phyloP scores from a whole-genome alignment of 2,888 invertebrate genomes.

The Drosophila merina region DNA sequence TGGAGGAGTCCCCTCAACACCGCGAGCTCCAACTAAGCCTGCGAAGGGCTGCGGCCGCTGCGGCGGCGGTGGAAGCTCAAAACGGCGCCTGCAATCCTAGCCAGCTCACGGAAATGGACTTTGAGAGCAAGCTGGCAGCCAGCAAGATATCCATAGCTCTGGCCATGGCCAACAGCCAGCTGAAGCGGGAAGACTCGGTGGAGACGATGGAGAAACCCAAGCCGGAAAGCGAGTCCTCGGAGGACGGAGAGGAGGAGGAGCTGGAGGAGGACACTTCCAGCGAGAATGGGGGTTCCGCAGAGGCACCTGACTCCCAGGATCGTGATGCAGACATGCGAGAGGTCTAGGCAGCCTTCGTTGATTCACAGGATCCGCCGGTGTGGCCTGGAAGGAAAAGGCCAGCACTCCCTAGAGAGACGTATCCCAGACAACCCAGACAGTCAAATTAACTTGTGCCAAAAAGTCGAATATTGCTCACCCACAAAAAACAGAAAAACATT shows the following conservation, averaged over 20 bases:
- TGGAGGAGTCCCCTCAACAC: constrained; percentile 81
- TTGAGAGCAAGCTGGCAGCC: constrained; percentile 82
- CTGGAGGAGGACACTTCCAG: constrained; percentile 50
- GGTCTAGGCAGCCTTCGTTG: constrained; percentile 49
- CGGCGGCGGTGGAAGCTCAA: constrained; percentile 40
- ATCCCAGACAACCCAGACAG: constrained; percentile 58
- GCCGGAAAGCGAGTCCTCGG: constrained; percentile 61
- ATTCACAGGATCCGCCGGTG: no score
- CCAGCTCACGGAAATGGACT: constrained; percentile 78
- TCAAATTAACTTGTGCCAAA: constrained; percentile 81
- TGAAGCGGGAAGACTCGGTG: constrained; percentile 8
- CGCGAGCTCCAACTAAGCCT: constrained; percentile 71
- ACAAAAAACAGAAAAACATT: constrained; percentile 33
- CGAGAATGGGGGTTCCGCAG: constrained; percentile 54
- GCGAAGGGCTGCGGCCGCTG: constrained; percentile 70
- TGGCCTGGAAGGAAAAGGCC: neutral
- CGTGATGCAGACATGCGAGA: constrained; percentile 70
- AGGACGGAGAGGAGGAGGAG: constrained; percentile 49
- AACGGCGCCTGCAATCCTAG: constrained; percentile 46
- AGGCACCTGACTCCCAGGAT: constrained; percentile 66
- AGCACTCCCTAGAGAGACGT: neutral
- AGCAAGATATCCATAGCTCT: constrained; percentile 82
- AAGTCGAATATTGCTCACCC: constrained; percentile 78
- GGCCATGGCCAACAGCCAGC: constrained; percentile 64
- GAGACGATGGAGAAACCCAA: constrained; percentile 26